Conservation (phyloP, 2,797 vertebrate species). For the Zalophus californianus region DNA sequence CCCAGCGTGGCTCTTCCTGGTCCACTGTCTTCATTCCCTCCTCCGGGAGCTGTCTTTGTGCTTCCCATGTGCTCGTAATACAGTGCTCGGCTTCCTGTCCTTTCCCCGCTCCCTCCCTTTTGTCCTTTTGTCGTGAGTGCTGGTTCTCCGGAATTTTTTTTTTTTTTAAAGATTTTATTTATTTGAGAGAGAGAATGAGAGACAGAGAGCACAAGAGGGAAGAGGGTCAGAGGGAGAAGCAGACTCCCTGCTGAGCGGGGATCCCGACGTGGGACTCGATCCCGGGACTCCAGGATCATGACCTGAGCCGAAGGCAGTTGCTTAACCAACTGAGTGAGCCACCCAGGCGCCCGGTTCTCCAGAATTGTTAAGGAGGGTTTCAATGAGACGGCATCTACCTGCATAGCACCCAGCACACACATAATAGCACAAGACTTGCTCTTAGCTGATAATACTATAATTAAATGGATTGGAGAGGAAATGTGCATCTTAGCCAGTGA, state of each 20-base stretch:
- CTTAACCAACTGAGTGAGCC: too few relatives aligned
- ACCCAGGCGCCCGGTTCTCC: too few relatives aligned
- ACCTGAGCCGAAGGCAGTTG: too few relatives aligned
- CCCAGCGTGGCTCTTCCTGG: neutral
- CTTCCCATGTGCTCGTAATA: neutral
- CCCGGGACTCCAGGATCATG: too few relatives aligned
- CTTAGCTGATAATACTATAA: neutral
- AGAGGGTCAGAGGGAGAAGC: too few relatives aligned
- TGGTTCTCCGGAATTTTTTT: neutral
- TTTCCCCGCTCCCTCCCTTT: neutral
- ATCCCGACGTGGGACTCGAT: too few relatives aligned
- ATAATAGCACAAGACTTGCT: neutral
- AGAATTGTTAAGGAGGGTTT: neutral
- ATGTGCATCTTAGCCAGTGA: neutral
- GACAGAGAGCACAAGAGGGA: too few relatives aligned
- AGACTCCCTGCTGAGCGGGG: too few relatives aligned
- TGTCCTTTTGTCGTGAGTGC: neutral
- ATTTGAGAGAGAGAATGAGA: too few relatives aligned
- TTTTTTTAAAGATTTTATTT: too few relatives aligned
- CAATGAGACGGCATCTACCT: neutral
- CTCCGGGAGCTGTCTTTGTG: neutral
- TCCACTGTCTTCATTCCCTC: neutral
- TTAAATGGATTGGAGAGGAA: neutral
- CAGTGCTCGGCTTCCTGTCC: neutral
- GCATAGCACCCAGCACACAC: neutral